A percentile compares a stretch with the other conserved stretches of the same genome.
Conservation (phyloP, 1,140 invertebrate genomes). For the Aphelinus atriplicis region DNA sequence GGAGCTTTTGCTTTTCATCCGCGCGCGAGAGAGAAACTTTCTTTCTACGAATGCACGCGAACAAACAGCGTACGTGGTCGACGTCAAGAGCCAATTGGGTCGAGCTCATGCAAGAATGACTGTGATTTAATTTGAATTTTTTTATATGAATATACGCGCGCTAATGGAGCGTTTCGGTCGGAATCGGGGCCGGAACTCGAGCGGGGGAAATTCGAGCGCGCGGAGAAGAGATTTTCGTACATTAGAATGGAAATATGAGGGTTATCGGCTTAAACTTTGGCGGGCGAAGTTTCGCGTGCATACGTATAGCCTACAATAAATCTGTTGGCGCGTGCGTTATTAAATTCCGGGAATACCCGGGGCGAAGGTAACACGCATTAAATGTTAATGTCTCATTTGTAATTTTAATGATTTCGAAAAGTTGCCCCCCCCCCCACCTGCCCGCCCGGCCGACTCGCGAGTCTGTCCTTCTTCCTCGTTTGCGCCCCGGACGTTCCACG, state of each 20-base stretch:
- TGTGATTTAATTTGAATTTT: too few relatives aligned
- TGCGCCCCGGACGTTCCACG: too few relatives aligned
- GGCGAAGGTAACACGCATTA: conserved; percentile 11
- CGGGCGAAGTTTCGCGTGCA: neutral
- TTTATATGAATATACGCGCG: too few relatives aligned
- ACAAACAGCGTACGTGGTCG: too few relatives aligned
- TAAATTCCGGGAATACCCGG: conserved; percentile 19
- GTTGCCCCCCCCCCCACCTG: neutral
- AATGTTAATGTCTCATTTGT: conserved; percentile 34
- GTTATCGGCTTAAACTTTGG: conserved; percentile 17
- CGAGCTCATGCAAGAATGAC: too few relatives aligned
- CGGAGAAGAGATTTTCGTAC: neutral
- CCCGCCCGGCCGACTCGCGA: too few relatives aligned
- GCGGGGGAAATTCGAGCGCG: conserved; percentile 2
- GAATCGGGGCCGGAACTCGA: neutral
- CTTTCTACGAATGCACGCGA: too few relatives aligned
- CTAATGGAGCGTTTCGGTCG: too few relatives aligned
- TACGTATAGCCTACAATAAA: conserved; percentile 14
- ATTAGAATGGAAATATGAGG: neutral
- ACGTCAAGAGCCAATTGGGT: too few relatives aligned
- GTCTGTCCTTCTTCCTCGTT: too few relatives aligned
- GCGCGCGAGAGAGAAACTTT: too few relatives aligned
- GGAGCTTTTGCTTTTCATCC: too few relatives aligned
- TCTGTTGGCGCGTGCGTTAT: conserved; percentile 6
- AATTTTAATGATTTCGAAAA: conserved; percentile 34